Conservation (phyloP, 2,797 vertebrate genomes). For the Sus cebifrons region DNA sequence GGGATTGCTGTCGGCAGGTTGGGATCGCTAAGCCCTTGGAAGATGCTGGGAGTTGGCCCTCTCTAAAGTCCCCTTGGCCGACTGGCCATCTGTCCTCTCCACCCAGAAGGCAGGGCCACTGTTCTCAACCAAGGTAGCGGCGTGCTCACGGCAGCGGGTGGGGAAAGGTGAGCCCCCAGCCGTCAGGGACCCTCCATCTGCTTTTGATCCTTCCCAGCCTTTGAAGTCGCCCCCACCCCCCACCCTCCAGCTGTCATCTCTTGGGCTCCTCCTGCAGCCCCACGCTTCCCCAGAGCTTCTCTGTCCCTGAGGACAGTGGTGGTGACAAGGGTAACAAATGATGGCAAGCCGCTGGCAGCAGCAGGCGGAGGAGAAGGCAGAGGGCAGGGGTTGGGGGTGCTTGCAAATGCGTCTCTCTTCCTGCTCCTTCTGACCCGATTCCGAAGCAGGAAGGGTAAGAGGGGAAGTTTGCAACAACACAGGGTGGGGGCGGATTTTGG, state of each 20-base stretch:
- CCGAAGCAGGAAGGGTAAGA: not conserved
- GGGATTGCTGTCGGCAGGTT: slow-evolving; percentile 40
- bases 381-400: not conserved
- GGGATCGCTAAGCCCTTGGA: not conserved
- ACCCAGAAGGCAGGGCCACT: slow-evolving; percentile 44
- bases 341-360: slow-evolving; percentile 76
- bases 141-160: accelerated
- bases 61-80: not conserved
- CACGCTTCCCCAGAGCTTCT: slow-evolving; percentile 70
- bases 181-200: slow-evolving; percentile 83
- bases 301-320: slow-evolving; percentile 64
- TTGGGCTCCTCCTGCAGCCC: slow-evolving; percentile 83
- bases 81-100: slow-evolving; percentile 78
- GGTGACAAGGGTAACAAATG: slow-evolving; percentile 86
- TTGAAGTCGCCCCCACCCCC: slow-evolving; percentile 83
- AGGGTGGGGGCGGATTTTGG: not conserved
- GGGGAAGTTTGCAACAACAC: not conserved
- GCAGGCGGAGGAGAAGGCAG: slow-evolving; percentile 5
- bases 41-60: not conserved
- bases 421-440: not conserved
- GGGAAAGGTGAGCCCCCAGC: slow-evolving; percentile 77
- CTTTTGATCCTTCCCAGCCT: slow-evolving; percentile 84
- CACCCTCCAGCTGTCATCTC: slow-evolving; percentile 89
- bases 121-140: slow-evolving; percentile 79
- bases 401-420: slow-evolving; percentile 50